Evolutionary conservation across 2,888 invertebrate genomes (phyloP).

Genomic region (Drosophila mettleri): DNA sequence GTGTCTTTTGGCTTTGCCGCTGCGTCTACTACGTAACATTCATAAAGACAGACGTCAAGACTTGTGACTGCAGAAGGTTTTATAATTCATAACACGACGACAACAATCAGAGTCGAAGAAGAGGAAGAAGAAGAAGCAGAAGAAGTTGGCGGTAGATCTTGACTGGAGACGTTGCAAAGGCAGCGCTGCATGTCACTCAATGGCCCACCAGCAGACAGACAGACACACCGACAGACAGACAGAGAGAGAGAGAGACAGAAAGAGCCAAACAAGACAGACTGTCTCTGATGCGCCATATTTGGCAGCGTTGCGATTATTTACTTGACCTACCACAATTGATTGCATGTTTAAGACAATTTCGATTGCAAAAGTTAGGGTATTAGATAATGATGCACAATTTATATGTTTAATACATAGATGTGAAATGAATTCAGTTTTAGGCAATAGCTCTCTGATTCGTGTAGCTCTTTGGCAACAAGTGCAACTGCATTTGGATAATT

Average conservation of each 20-base stretch:
- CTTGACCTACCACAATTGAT: constrained; percentile 56
- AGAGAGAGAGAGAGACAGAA: constrained; percentile 16
- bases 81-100: constrained; percentile 58
- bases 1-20: constrained; percentile 8
- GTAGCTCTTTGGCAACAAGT: too few species aligned
- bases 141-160: constrained; percentile 34
- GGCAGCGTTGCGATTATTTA: constrained; percentile 31
- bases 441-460: not conserved
- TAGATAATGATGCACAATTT: constrained; percentile 8
- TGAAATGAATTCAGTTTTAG: not conserved
- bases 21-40: constrained; percentile 37
- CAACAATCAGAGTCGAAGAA: not conserved
- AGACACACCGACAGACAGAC: not conserved
- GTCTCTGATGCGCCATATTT: constrained; percentile 16
- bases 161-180: constrained; percentile 12
- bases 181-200: constrained; percentile 28
- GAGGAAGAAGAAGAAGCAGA: not conserved
- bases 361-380: not conserved
- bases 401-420: too few species aligned
- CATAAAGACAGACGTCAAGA: constrained; percentile 45
- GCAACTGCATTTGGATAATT: too few species aligned
- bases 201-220: constrained; percentile 34
- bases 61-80: constrained; percentile 34
- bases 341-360: constrained; percentile 44
- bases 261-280: constrained; percentile 9